Evolutionary conservation across 2,888 invertebrate species (phyloP).

Genomic region (Perdita meconis): DNA sequence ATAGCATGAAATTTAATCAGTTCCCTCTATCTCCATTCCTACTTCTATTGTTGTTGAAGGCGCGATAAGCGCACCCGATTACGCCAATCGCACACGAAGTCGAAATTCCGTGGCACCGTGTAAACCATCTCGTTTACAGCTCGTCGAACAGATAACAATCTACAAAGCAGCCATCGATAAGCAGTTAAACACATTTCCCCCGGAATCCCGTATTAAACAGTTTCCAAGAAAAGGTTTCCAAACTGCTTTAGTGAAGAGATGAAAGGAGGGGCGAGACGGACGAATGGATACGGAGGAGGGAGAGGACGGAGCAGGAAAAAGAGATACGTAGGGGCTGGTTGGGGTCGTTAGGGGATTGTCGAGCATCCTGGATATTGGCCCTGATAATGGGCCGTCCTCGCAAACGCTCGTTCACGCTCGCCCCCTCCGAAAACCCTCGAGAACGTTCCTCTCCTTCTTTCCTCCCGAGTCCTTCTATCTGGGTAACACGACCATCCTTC

Average conservation of each 20-base stretch:
- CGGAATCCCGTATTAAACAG: neutral
- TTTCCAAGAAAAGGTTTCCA: neutral
- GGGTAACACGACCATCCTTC: conserved; percentile 56
- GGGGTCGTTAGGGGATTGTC: conserved; percentile 71
- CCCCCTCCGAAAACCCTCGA: conserved; percentile 61
- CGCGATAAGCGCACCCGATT: too few species aligned
- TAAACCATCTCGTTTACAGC: too few species aligned
- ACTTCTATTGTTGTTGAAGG: too few species aligned
- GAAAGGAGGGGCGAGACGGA: neutral
- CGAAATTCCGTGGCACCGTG: too few species aligned
- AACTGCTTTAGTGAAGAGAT: neutral
- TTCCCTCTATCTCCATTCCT: too few species aligned
- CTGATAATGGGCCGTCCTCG: conserved; percentile 70
- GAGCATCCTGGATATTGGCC: conserved; percentile 75
- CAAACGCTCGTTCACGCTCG: conserved; percentile 66
- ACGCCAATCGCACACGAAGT: too few species aligned
- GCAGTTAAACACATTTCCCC: neutral
- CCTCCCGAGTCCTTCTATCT: neutral
- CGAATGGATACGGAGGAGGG: neutral
- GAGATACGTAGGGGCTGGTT: conserved; percentile 46
- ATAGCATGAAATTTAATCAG: too few species aligned
- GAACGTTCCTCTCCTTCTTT: conserved; percentile 41
- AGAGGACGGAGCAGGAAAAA: conserved; percentile 30
- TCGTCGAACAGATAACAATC: neutral
- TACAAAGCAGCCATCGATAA: neutral